Evolutionary conservation across 2,888 invertebrate genomes (phyloP), one percentile per base, ranked within the genome.

Genomic region (Helicoverpa assulta): DNA sequence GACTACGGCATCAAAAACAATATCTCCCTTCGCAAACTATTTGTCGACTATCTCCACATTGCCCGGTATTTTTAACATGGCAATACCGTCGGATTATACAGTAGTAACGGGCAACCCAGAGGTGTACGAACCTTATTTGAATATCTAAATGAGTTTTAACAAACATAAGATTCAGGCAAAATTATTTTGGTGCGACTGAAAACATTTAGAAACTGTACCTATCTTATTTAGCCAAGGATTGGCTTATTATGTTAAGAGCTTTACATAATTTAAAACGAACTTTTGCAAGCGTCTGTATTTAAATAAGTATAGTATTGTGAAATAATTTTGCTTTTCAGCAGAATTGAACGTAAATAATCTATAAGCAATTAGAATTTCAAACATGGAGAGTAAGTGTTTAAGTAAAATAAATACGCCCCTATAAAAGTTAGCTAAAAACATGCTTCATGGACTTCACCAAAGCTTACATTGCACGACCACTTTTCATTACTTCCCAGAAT

Each of bases 111-210:
- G 76, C 70, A 63, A 63, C 43, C 16, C 53, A 60, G 51, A 73
- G 73, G 78, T 73, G 66, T 63, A 33, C 67, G 59, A 59, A 66
- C 66, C 66, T 61, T 53, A 78, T 77, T 77, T 69, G 73, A 73
- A 77, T 78, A 67, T 69, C 63, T 55, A 58, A 73, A 77, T 61
- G 63, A 64, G 67, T 55, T 67, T 58, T 19, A 33, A 43, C 52
- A 33, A 12, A 67, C 40, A 65, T 51, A 66, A 65, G 60, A 60
- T 68, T 53, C 43, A 56, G 40, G 58, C 14, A 62, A 59, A 59
- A 73, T 68, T 63, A 64, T 59, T 67, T 67, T 21, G 60, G 40
- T 56, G 37, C 16, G 14, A 72, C 52, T 67, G 43, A 19, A 72
- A 70, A 52, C 70, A 54, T 70, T 75, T 60, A 51, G 57, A 57